Evolutionary conservation across 1,140 invertebrate genomes (phyloP), one percentile per base, ranked within the genome.

Genomic region (Lordiphosa stackelbergi): DNA sequence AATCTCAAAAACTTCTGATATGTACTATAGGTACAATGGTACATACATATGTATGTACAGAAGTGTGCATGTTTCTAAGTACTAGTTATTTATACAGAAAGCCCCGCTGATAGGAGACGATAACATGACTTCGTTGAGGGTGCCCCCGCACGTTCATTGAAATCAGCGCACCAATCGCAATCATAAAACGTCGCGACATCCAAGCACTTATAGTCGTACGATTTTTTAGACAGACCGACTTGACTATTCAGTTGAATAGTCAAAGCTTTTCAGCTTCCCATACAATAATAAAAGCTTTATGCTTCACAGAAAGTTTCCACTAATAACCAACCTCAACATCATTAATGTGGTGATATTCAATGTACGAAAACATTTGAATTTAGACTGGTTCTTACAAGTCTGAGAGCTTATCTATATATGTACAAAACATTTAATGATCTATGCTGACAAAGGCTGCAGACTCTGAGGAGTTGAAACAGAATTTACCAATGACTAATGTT

Each of bases 1-100:
- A 68, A 68, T 68, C 63, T 53, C 10, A 47, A 68, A 68, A 42
- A 41, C 47, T 46, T 41, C 24, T 38, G 11, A 42, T 55, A 54
- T 16, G 59, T 31, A 16, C 16, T 16, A n/a, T 16, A 53, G 42
- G 46, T 24, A 24, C 22, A 5, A 5, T 5, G 42, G 52, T 24
- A 24, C 22, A 24, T 6, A 24, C 5, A 1, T 6, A 1, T 24
- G 4, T 22, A 22, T 22, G 22, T 24, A 24, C 19, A 19, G 19
- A 19, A 19, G 3, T 19, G 19, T 24, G 54, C 42, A 24, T 34
- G 40, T 36, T 40, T 22, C 35, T 10, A 6, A 36, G 63, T 57
- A 28, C 7, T 40, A 38, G 40, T 28, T 28, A 24, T 31, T 46
- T 31, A 52, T 35, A 28, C n/a, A 31, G 13, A 16, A 66, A 43